Base-by-base conservation (phyloP, 2,888 invertebrate genomes). In the Capitulum mitella region DNA sequence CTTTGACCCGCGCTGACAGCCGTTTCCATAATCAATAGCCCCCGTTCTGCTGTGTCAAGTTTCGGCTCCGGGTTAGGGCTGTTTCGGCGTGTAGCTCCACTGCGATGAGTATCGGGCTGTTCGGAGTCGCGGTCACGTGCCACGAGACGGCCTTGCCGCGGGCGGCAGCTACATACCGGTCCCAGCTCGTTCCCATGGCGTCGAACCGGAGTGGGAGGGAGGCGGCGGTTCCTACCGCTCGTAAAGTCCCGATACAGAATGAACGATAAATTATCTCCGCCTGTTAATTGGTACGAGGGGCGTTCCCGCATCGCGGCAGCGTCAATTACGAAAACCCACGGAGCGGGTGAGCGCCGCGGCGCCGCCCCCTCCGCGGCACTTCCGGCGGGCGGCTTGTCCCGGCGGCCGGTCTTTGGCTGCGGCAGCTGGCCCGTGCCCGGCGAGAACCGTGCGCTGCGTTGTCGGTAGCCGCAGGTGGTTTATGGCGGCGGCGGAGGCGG, bases 231-330 rank as follows among this genome's bases (percentile, higher is more conserved):
- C 34, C 34, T 6, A 12, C 29, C 58, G 58, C 58, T 61, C 58
- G 29, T 61, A 64, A 64, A 64, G 34, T 29, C 19, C 34, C 64
- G 32, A 32, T 64, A 64, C 64, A 32, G 34, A 64, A 34, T 64
- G 64, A 64, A 19, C 64, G 64, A 64, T 64, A 64, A 64, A 64
- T 64, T 64, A 64, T 64, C 34, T 64, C 34, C 19, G 64, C 32
- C 19, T 34, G 64, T 64, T 34, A 64, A 64, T 34, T 14, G 34
- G 64, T 34, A 29, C 32, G 29, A 34, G 32, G 64, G 64, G 34
- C 16, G 34, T 16, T 19, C 3, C 64, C 19, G n/a, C 6, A 14
- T 29, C 64, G 64, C 64, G 34, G 34, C 64, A 34, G 19, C 34
- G 16, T 64, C n/a, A 5, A 64, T 64, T 64, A 64, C 34, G 12